Evolutionary conservation across 2,797 vertebrate genomes (phyloP).

Genomic region (Etheostoma perlongum): DNA sequence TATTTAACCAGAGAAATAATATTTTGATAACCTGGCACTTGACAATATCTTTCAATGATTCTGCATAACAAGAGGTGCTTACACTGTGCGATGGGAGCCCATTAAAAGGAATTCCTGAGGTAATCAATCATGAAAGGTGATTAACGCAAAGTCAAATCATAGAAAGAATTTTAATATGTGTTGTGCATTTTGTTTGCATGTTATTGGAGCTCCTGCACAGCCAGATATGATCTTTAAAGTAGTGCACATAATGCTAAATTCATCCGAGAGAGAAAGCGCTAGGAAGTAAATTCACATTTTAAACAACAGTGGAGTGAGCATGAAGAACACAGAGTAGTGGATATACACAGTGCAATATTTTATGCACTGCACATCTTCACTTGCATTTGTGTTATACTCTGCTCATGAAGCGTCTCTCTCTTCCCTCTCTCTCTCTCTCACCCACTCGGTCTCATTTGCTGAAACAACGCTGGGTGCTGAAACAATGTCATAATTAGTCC

Average conservation of each 20-base stretch:
- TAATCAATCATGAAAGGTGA: conserved; percentile 73
- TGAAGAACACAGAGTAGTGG: background rate
- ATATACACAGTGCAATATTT: conserved; percentile 2
- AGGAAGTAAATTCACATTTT: background rate
- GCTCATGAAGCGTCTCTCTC: conserved; percentile 36
- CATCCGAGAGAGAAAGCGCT: conserved; percentile 3
- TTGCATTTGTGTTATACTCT: conserved; percentile 35
- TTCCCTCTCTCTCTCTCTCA: conserved; percentile 35
- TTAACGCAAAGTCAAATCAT: conserved; percentile 49
- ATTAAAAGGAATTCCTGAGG: conserved; percentile 64
- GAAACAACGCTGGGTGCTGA: conserved; percentile 64
- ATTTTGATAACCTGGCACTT: conserved; percentile 61
- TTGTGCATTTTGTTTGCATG: conserved; percentile 17
- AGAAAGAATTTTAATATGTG: conserved; percentile 37
- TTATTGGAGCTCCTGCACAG: conserved; percentile 18
- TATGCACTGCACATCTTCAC: conserved; percentile 15
- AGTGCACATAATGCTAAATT: conserved; percentile 30
- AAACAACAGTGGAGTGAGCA: background rate
- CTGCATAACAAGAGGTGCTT: conserved; percentile 57
- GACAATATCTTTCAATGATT: conserved; percentile 63
- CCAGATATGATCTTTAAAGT: conserved; percentile 29
- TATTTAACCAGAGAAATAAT: conserved; percentile 56
- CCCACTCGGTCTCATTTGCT: conserved; percentile 60
- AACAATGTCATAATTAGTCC: conserved; percentile 90
- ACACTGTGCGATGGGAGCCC: conserved; percentile 49